Evolutionary conservation across 2,888 invertebrate species (phyloP).

Genomic region (Scaptomyza polygonia): DNA sequence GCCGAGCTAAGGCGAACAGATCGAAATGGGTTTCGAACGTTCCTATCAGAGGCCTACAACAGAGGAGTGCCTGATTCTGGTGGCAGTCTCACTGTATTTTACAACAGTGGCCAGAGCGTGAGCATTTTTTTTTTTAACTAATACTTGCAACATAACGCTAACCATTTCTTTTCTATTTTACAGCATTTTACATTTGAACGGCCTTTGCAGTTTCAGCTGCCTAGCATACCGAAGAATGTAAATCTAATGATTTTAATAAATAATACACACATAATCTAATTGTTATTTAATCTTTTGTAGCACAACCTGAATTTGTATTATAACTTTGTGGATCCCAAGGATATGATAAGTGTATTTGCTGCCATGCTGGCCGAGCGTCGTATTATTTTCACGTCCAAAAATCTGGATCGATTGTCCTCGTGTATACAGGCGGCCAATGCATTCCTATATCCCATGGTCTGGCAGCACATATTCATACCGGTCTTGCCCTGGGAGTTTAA

Average conservation of each 20-base stretch:
- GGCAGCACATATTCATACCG: slow-evolving; percentile 99
- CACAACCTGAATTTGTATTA: slow-evolving; percentile 98
- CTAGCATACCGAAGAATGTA: slow-evolving; percentile 98
- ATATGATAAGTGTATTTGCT: slow-evolving; percentile 98
- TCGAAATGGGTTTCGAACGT: slow-evolving; percentile 81
- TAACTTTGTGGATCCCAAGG: slow-evolving; percentile 96
- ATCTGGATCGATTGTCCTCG: slow-evolving; percentile 94
- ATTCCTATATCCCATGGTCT: slow-evolving; percentile 98
- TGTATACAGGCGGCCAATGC: slow-evolving; percentile 97
- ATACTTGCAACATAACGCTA: not conserved
- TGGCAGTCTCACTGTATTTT: slow-evolving; percentile 87
- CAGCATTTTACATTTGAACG: slow-evolving; percentile 92
- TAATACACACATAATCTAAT: slow-evolving; percentile 1
- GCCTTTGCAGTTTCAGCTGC: slow-evolving; percentile 92
- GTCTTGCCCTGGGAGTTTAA: slow-evolving; percentile 94
- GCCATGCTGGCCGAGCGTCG: slow-evolving; percentile 97
- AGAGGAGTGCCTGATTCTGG: slow-evolving; percentile 89
- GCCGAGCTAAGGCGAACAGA: slow-evolving; percentile 81
- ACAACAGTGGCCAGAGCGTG: slow-evolving; percentile 87
- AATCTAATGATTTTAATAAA: slow-evolving; percentile 81
- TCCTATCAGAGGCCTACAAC: slow-evolving; percentile 89
- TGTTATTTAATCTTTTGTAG: slow-evolving; percentile 85
- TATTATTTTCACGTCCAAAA: slow-evolving; percentile 95
- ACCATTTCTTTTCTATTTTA: slow-evolving; percentile 83
- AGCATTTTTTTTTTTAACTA: slow-evolving; percentile 62